Base-by-base conservation (phyloP, 2,113 vertebrate genomes). In the Ageneiosus marmoratus region DNA sequence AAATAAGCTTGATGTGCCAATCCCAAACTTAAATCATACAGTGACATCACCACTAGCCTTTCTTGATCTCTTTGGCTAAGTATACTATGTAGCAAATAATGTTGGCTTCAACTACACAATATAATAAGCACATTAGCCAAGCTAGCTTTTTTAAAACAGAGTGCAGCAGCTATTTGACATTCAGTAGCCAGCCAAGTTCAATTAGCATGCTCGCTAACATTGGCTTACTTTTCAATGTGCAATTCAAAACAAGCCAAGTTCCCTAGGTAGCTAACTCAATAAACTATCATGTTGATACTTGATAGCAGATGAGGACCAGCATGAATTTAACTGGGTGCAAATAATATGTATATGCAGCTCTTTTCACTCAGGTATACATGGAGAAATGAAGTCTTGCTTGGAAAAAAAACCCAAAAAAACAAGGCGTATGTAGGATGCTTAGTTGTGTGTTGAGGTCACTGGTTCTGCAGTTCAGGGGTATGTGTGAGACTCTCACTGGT, bases 401-500 rank as follows among this genome's bases (percentile, higher is more conserved):
- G 11, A 6, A 13, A 75, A 34, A 51, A 20, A 53, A 9, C 24
- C 1, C 0, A 2, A 29, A 16, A 48, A 69, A 10, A n/a, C 9
- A n/a, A 6, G 11, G 41, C 32, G n/a, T 51, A 10, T 50, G n/a
- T 10, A 53, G 53, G 18, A 32, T 18, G 0, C 7, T 60, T 3
- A 37, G 44, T n/a, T 34, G 55, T 50, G 53, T 20, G 18, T 48
- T 82, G 79, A 81, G 74, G 32, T 16, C 63, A 62, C 34, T 41
- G 65, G 60, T 76, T 70, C 70, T 69, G 62, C 77, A 32, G 79
- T 77, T 55, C 69, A 12, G 63, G 55, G 73, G 6, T 12, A 22
- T 50, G 70, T 62, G 70, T 5, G 69, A 10, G 77, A 48, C 44
- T 20, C 81, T 97, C 96, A 99, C 91, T 99, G 97, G 94, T 99